Evolutionary conservation across 2,113 vertebrate genomes (phyloP).

Genomic region (Rhinoptilus africanus): DNA sequence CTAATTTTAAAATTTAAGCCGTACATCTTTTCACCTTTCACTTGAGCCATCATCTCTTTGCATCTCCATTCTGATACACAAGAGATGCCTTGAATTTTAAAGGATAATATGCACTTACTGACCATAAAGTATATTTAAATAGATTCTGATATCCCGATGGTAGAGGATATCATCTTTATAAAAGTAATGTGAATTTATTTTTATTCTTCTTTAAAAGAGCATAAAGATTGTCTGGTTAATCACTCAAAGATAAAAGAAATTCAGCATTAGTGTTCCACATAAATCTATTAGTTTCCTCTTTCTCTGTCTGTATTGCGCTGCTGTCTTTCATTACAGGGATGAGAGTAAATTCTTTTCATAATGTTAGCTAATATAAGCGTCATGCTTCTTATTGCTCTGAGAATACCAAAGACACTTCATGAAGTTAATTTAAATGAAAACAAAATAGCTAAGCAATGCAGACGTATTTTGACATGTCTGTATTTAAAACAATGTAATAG

Average conservation of each 20-base stretch:
- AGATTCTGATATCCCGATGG: neutral
- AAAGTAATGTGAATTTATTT: conserved; percentile 25
- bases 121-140: neutral
- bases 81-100: neutral
- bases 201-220: neutral
- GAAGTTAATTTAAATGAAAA: conserved; percentile 48
- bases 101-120: neutral
- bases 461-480: conserved; percentile 22
- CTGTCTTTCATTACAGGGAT: conserved; percentile 31
- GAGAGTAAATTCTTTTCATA: conserved; percentile 17
- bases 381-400: conserved; percentile 5
- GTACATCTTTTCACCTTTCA: neutral
- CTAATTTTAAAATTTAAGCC: neutral
- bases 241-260: conserved; percentile 45
- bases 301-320: neutral
- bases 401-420: conserved; percentile 1
- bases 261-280: conserved; percentile 20
- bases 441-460: conserved; percentile 23
- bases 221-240: conserved; percentile 29
- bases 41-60: neutral
- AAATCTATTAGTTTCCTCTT: conserved; percentile 25
- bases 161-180: neutral
- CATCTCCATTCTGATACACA: neutral
- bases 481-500: conserved; percentile 5
- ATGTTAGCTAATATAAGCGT: neutral